A percentile compares a stretch with the other conserved stretches of the same genome.
Evolutionary conservation across 2,888 invertebrate genomes (phyloP).

Genomic region (Drosophila austrosaltans): DNA sequence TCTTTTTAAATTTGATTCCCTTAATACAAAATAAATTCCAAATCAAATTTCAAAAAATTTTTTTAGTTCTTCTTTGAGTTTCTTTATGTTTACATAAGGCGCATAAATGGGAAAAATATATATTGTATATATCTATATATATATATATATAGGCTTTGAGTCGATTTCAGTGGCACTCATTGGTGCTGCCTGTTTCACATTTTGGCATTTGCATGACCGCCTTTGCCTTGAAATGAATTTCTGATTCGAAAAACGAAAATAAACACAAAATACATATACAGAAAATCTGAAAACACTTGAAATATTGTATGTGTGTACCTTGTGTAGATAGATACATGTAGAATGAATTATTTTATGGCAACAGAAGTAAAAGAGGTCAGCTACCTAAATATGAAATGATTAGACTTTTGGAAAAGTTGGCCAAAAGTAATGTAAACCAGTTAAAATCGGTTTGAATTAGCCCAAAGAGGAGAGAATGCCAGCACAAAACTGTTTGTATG

Average conservation of each 20-base stretch:
- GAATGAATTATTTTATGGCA: neutral
- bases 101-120: slow-evolving; percentile 2
- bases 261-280: slow-evolving; percentile 15
- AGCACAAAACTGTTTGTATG: neutral
- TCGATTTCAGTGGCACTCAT: slow-evolving; percentile 24
- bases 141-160: neutral
- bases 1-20: too few species aligned
- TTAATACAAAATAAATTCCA: neutral
- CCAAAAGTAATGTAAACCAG: slow-evolving; percentile 27
- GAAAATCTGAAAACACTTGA: slow-evolving; percentile 15
- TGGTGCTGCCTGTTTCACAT: slow-evolving; percentile 13
- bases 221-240: slow-evolving; percentile 62
- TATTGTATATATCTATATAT: neutral
- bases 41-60: neutral
- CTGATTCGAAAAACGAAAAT: slow-evolving; percentile 23
- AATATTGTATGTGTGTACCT: neutral
- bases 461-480: neutral
- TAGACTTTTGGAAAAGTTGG: slow-evolving; percentile 17
- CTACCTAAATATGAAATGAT: slow-evolving; percentile 18
- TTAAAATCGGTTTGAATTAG: slow-evolving; percentile 31
- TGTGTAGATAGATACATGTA: neutral
- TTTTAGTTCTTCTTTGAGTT: neutral
- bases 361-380: slow-evolving; percentile 26
- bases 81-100: slow-evolving; percentile 19
- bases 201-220: slow-evolving; percentile 52